phyloP scores from a whole-genome alignment of 2,888 invertebrate species.

The Rambutsinella grinnellia region DNA sequence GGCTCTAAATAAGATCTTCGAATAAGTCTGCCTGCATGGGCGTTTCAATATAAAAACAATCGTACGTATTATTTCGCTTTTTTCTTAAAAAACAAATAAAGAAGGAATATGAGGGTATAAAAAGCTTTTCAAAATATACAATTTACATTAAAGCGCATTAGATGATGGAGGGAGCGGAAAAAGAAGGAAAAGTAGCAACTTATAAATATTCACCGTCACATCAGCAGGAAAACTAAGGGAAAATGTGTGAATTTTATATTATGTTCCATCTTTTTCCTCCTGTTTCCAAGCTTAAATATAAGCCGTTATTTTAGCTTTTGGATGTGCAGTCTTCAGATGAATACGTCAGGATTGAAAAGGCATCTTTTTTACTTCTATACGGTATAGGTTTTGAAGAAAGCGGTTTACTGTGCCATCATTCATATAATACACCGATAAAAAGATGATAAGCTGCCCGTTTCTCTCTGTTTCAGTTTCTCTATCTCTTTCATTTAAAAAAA shows the following conservation, averaged over 20 bases:
- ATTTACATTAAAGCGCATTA: background rate
- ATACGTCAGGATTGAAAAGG: no score
- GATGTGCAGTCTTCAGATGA: no score
- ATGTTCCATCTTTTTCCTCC: background rate
- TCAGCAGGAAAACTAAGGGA: background rate
- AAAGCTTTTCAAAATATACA: conserved; percentile 35
- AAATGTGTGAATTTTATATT: background rate
- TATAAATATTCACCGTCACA: background rate
- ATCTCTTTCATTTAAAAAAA: background rate
- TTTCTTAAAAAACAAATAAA: conserved; percentile 16
- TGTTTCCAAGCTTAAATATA: background rate
- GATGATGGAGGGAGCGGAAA: background rate
- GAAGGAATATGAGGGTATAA: conserved; percentile 10
- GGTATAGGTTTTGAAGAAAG: no score
- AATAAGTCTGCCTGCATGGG: background rate
- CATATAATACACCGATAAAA: conserved; percentile 5
- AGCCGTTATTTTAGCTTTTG: background rate
- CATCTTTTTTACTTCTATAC: no score
- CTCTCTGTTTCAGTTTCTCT: background rate
- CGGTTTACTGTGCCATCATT: background rate
- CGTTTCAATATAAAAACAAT: conserved; percentile 25
- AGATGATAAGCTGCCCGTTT: conserved; percentile 12
- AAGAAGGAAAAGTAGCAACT: background rate
- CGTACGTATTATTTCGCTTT: background rate
- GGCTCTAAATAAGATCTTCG: background rate